Percentiles rank a stretch among this genome's conserved stretches.
These are phyloP conservation scores for Rhyacichthys aspro DNA, from an alignment of 2,797 vertebrate species.

Conservation along the genomic window DNA sequence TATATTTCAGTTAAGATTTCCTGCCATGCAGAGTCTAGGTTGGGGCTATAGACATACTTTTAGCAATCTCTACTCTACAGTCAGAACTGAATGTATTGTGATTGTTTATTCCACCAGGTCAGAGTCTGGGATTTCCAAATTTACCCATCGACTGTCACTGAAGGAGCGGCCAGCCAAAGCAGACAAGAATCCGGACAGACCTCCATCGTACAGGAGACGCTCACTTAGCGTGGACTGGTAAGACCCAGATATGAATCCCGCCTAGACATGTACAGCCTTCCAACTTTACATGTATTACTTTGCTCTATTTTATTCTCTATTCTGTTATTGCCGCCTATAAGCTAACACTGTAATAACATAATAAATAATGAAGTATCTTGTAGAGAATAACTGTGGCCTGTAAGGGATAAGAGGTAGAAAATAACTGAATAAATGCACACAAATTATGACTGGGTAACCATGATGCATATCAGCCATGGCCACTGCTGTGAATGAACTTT, in stretches of 20 bases:
- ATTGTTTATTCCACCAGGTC: conserved; percentile 69
- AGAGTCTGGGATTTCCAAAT: conserved; percentile 86
- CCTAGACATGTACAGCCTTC: no score
- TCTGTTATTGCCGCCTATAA: no score
- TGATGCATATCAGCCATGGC: no score
- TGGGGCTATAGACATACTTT: conserved; percentile 5
- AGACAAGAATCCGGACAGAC: conserved; percentile 80
- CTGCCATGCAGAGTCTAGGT: conserved; percentile 26
- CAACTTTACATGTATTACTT: no score
- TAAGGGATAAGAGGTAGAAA: no score
- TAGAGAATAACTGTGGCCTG: no score
- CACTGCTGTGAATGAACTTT: conserved; percentile 2
- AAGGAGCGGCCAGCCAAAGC: conserved; percentile 87
- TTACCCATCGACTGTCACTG: conserved; percentile 88
- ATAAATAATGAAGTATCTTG: no score
- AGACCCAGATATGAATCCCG: conserved; percentile 36
- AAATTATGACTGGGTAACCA: no score
- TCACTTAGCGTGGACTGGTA: conserved; percentile 92
- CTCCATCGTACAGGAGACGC: conserved; percentile 83
- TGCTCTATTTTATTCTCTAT: no score
- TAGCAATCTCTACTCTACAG: not conserved
- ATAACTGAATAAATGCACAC: no score
- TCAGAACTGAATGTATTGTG: not conserved
- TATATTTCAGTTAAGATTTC: conserved; percentile 37
- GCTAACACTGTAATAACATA: no score